Evolutionary conservation across 2,888 invertebrate species (phyloP).

Genomic region (Drosophila suboccidentalis): DNA sequence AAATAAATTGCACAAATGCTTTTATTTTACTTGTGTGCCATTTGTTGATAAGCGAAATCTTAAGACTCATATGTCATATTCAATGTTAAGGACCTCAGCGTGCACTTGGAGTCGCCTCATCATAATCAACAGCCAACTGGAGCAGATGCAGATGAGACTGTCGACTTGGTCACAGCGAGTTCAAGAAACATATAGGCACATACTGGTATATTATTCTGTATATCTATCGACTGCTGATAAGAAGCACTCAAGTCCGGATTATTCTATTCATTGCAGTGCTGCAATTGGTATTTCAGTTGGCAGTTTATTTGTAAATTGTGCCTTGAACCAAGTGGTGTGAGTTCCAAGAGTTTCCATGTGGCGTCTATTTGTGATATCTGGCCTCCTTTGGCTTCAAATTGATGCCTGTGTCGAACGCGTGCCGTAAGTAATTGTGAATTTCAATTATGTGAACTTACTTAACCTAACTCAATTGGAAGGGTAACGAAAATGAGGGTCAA

Average conservation of each 20-base stretch:
- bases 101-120: slow-evolving; percentile 71
- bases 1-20: slow-evolving; percentile 5
- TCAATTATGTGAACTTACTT: neutral
- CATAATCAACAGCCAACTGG: slow-evolving; percentile 35
- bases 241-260: slow-evolving; percentile 52
- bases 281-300: slow-evolving; percentile 51
- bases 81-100: slow-evolving; percentile 72
- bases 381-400: slow-evolving; percentile 15
- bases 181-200: slow-evolving; percentile 86
- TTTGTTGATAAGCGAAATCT: slow-evolving; percentile 49
- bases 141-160: slow-evolving; percentile 51
- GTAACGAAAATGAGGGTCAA: slow-evolving; percentile 72
- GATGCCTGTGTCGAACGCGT: slow-evolving; percentile 74
- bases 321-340: slow-evolving; percentile 48
- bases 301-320: slow-evolving; percentile 62
- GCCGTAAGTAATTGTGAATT: slow-evolving; percentile 73
- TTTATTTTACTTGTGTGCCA: slow-evolving; percentile 4
- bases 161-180: slow-evolving; percentile 46
- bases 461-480: slow-evolving; percentile 50
- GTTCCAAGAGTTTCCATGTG: slow-evolving; percentile 49
- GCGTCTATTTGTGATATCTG: slow-evolving; percentile 27
- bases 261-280: slow-evolving; percentile 21
- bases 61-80: slow-evolving; percentile 33
- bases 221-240: slow-evolving; percentile 33
- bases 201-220: neutral